Base-by-base conservation (phyloP, 2,888 invertebrate species). In the Strigamia maritima region DNA sequence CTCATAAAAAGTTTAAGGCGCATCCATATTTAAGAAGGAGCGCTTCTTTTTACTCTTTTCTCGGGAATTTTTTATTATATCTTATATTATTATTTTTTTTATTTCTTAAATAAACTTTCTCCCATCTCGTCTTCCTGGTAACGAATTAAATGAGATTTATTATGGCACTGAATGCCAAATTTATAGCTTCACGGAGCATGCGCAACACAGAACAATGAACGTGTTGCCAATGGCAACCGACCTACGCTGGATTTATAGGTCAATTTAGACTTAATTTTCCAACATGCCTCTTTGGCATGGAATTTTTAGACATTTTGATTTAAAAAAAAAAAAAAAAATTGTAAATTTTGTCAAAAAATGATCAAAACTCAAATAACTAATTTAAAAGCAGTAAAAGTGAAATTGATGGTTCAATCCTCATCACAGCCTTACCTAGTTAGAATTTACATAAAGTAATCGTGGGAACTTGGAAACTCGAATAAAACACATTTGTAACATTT, bases 61-160 rank as follows among this genome's bases (percentile, higher is more conserved):
- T n/a, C 10, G 44, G 14, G 2, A 14, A 44, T 44, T 44, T 60
- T 60, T 24, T 60, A 10, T 19, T 31, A 31, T 31, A 31, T 16
- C 2, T 44, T 16, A 6, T 44, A 6, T 14, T 44, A 6, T 16
- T 44, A 3, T 19, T 19, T 60, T 60, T 60, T 60, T 60, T 60
- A 60, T 60, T 60, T 60, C 60, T 60, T 60, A 60, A 60, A 60
- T 60, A 60, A 60, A 60, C 60, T 60, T 60, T 60, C 60, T 60
- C 60, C 24, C 60, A 60, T 60, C 60, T 60, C 60, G n/a, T 22
- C 60, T 60, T 24, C 24, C 60, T 19, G 60, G 60, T 60, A 60
- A 60, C 60, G 60, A 60, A 60, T 60, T 60, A 60, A 60, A 60
- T 24, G 60, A 60, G 60, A 60, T 60, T 60, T 60, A 60, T 60